Percentiles rank a stretch among this genome's conserved stretches.
Evolutionary conservation across 2,113 vertebrate species (phyloP).

Genomic region (Scopus umbretta): DNA sequence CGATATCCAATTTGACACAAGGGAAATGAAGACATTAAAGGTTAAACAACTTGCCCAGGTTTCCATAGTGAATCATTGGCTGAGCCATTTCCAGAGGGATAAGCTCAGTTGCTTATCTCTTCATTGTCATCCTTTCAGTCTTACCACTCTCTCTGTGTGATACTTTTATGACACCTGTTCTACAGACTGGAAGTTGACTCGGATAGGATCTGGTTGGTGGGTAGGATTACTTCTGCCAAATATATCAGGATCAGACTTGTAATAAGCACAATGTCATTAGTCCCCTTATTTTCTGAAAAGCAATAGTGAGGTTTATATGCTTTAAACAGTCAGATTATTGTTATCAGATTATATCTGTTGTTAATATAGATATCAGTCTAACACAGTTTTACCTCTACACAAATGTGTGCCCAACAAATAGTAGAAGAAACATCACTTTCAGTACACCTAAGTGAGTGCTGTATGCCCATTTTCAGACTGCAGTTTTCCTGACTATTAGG

Average conservation of each 20-base stretch:
- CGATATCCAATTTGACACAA: neutral
- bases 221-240: neutral
- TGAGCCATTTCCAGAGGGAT: neutral
- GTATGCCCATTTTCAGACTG: neutral
- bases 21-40: neutral
- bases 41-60: neutral
- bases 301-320: neutral
- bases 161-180: neutral
- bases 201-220: neutral
- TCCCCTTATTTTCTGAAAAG: neutral
- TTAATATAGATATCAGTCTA: neutral
- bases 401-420: neutral
- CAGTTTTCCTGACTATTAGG: neutral
- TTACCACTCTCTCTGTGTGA: neutral
- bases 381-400: neutral
- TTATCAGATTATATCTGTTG: neutral
- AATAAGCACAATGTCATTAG: neutral
- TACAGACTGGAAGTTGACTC: neutral
- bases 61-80: neutral
- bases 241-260: neutral
- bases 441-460: neutral
- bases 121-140: neutral
- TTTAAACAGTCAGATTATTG: neutral
- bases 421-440: neutral
- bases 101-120: neutral